Conservation (phyloP, 2,113 vertebrate genomes). For the Mustela lutreola region DNA sequence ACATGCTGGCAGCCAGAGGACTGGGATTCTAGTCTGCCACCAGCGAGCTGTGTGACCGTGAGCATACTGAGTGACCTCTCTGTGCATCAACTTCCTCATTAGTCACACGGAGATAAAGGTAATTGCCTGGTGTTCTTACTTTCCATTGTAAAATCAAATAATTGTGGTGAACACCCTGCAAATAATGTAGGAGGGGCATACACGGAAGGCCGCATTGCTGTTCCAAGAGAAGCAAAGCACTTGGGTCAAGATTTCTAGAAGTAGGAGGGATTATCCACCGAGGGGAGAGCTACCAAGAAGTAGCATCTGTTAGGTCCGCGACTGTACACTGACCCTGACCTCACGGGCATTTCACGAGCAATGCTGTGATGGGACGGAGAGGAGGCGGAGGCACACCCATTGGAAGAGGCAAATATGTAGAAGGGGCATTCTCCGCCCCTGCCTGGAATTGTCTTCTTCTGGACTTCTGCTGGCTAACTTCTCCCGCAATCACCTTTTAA, state of each 20-base stretch:
- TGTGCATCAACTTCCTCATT: not conserved
- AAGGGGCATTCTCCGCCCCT: not conserved
- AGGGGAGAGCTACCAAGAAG: not conserved
- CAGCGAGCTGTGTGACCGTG: not conserved
- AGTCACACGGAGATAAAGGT: not conserved
- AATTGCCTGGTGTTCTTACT: not conserved
- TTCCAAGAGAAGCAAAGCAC: not conserved
- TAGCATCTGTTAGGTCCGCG: not conserved
- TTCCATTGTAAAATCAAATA: not conserved
- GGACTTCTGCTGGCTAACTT: not conserved
- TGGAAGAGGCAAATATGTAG: fast-evolving
- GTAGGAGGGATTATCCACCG: not conserved
- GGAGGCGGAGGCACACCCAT: fast-evolving
- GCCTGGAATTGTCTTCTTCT: not conserved
- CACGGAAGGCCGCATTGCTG: not conserved
- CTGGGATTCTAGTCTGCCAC: not conserved
- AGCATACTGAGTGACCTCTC: not conserved
- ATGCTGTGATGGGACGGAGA: not conserved
- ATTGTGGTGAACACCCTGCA: not conserved
- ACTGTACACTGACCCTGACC: not conserved
- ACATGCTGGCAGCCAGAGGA: not conserved
- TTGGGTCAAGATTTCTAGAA: not conserved
- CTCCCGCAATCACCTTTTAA: not conserved
- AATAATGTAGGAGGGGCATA: not conserved
- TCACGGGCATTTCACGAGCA: not conserved